Percentiles rank a stretch among this genome's conserved stretches.
phyloP scores from a whole-genome alignment of 2,888 invertebrate genomes.

The Zootermopsis nevadensis region DNA sequence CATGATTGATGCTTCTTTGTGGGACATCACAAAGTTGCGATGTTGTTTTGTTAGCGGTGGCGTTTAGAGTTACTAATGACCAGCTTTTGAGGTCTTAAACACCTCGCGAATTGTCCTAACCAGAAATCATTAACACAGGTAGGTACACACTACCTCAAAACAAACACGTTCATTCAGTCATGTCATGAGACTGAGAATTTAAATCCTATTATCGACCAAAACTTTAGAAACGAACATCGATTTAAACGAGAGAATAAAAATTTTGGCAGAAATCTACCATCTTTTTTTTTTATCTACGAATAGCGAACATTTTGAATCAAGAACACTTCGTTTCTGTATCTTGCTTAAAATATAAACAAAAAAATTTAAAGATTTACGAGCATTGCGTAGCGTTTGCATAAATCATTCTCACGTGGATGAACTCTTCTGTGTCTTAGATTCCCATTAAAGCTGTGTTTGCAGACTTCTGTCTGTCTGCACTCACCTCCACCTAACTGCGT shows the following conservation, averaged over 20 bases:
- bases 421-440: too few species aligned
- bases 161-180: slow-evolving; percentile 13
- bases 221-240: too few species aligned
- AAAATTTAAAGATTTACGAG: background rate
- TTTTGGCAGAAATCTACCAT: background rate
- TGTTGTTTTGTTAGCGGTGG: slow-evolving; percentile 20
- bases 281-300: background rate
- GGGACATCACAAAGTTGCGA: background rate
- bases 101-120: slow-evolving; percentile 46
- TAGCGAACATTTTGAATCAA: background rate
- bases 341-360: background rate
- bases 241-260: background rate
- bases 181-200: background rate
- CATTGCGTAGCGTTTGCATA: background rate
- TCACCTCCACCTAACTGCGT: too few species aligned
- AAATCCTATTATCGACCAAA: background rate
- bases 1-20: slow-evolving; percentile 6
- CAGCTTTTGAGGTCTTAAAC: slow-evolving; percentile 29
- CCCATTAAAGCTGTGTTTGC: too few species aligned
- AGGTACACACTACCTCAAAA: background rate
- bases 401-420: background rate
- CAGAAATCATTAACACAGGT: slow-evolving; percentile 43
- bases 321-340: background rate
- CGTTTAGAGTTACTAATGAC: slow-evolving; percentile 35
- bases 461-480: too few species aligned